A percentile compares a stretch with the other conserved stretches of the same genome.
These are phyloP conservation scores for Grammomys surdaster DNA, from an alignment of 2,113 vertebrate genomes.

Conservation along the genomic window DNA sequence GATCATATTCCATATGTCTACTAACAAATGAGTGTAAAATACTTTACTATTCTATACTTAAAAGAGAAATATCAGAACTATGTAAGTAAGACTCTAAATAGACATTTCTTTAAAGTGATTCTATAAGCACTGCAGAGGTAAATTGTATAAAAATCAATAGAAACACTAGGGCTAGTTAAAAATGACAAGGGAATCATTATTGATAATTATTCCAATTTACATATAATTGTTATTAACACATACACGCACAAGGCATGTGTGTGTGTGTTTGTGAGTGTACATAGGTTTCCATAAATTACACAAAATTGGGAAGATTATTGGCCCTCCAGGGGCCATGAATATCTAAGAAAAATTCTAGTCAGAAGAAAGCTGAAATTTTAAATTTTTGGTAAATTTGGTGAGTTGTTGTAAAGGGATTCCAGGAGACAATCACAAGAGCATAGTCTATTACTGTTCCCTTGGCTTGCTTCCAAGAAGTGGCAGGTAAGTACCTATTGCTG, in stretches of 20 bases:
- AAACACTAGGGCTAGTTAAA: neutral
- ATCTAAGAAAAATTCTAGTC: neutral
- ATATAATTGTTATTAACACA: neutral
- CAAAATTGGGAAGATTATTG: neutral
- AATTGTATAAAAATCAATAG: neutral
- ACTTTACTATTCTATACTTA: neutral
- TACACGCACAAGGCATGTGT: neutral
- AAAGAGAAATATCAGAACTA: too few species aligned
- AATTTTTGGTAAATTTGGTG: neutral
- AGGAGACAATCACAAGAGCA: neutral
- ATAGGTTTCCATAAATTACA: neutral
- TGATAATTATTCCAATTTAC: neutral
- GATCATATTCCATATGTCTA: neutral
- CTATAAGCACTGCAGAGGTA: neutral
- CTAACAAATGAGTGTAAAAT: neutral
- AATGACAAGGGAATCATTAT: neutral
- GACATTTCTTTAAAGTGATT: neutral
- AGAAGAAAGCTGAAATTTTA: neutral
- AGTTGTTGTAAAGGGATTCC: neutral
- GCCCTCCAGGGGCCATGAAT: neutral
- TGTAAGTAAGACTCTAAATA: neutral
- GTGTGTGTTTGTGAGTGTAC: neutral
- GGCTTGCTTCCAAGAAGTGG: too few species aligned
- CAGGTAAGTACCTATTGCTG: too few species aligned
- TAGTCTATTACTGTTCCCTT: neutral